Base-by-base conservation (phyloP, 1,140 invertebrate species). In the Drepana arcuata region DNA sequence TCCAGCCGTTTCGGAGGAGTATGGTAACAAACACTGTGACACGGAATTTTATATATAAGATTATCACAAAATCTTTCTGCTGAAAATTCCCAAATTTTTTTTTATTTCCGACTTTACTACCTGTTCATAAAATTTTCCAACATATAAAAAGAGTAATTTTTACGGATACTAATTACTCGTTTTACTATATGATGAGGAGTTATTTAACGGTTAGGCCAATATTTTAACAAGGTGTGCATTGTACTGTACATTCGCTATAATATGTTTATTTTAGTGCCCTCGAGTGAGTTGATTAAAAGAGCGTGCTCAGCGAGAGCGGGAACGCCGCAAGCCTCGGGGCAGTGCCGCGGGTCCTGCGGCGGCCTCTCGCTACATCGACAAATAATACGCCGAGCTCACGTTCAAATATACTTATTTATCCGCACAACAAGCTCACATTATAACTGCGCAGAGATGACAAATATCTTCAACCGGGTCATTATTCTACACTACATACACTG, bases 351-450 rank as follows among this genome's bases (percentile, higher is more conserved):
- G 26, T 13, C 41, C 31, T 28, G 32, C 16, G 41, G 41, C 36
- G 21, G 7, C 16, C 14, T 40, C 33, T 16, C 36, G 36, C 34
- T 24, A 16, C 31, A 25, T 23, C 23, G 38, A 48, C 34, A 40
- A 52, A 48, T 47, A 48, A 56, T 44, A 42, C 47, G 42, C 34
- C 30, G 26, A 41, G 38, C 28, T 30, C 48, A 45, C n/a, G 52
- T 63, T 63, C 60, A 67, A 63, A 55, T 57, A 49, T 39, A 40
- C 51, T 54, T 61, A 56, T 62, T 59, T 59, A 64, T 9, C 18
- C 9, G 18, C 9, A 21, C 4, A 9, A n/a, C n/a, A n/a, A n/a
- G n/a, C n/a, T n/a, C n/a, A n/a, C n/a, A n/a, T n/a, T n/a, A n/a
- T n/a, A n/a, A n/a, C n/a, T n/a, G n/a, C n/a, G n/a, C n/a, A n/a